These are phyloP conservation scores for Hyposmocoma kahamanoa DNA, from an alignment of 1,140 invertebrate species.

Conservation along the genomic window DNA sequence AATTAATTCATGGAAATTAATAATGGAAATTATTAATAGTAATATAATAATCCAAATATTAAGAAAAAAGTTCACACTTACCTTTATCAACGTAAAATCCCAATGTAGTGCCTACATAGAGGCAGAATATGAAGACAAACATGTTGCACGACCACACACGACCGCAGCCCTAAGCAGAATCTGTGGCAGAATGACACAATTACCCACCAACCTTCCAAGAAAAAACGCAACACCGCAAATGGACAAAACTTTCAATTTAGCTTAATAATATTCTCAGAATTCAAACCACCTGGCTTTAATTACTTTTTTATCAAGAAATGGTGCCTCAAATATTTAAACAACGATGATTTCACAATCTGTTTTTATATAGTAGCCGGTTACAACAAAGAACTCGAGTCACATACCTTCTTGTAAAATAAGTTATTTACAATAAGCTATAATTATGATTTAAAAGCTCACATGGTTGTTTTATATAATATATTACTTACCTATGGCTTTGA, in stretches of 20 bases:
- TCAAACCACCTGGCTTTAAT: neutral
- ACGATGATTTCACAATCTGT: no score
- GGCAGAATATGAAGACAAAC: conserved; percentile 26
- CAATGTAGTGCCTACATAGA: conserved; percentile 23
- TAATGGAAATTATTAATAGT: neutral
- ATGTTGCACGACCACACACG: conserved; percentile 17
- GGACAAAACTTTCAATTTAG: neutral
- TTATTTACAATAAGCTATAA: no score
- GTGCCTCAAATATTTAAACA: neutral
- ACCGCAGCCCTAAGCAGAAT: conserved; percentile 14
- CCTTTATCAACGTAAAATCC: conserved; percentile 40
- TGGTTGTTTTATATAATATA: no score
- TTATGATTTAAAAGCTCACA: no score
- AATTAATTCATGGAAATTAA: no score
- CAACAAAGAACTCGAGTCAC: no score
- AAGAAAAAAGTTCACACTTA: conserved; percentile 16
- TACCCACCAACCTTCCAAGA: no score
- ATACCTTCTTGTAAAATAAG: no score
- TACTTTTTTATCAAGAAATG: neutral
- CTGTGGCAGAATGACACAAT: neutral
- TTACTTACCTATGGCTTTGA: no score
- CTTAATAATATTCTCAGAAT: neutral
- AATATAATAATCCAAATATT: neutral
- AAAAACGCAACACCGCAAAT: no score
- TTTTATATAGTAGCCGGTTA: no score